phyloP scores from a whole-genome alignment of 2,113 vertebrate species.

The Loxodonta africana region DNA sequence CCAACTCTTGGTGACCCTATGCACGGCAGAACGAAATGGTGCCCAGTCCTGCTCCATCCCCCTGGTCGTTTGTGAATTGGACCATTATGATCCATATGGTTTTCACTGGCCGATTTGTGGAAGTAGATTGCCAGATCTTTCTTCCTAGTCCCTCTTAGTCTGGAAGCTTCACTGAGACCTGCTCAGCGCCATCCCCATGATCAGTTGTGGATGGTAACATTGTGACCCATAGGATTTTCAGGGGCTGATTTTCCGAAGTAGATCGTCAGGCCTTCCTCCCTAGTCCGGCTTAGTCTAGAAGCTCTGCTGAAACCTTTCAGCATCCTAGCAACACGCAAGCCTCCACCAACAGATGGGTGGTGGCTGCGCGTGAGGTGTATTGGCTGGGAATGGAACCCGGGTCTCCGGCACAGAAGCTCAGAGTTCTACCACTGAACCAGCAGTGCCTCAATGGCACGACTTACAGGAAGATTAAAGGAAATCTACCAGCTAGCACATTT shows the following conservation, averaged over 20 bases:
- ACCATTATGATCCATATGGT: no score
- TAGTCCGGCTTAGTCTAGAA: not conserved
- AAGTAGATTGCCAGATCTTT: not conserved
- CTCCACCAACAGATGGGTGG: not conserved
- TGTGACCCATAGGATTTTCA: no score
- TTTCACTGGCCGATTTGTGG: not conserved
- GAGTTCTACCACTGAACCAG: not conserved
- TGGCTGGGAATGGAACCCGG: not conserved
- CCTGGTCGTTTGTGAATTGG: not conserved
- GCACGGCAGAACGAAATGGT: not conserved
- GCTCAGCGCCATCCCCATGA: not conserved
- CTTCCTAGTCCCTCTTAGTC: not conserved
- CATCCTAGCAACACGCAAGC: not conserved
- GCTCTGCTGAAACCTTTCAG: not conserved
- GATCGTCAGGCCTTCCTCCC: not conserved
- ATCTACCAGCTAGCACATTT: accelerated
- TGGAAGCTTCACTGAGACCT: not conserved
- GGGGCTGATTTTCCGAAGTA: not conserved
- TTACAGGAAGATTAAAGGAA: accelerated
- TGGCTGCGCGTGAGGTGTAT: not conserved
- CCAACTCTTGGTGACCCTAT: not conserved
- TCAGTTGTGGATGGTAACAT: not conserved
- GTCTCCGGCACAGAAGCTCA: not conserved
- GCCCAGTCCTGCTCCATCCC: not conserved
- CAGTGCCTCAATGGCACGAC: not conserved